Evolutionary conservation across 2,888 invertebrate genomes (phyloP).

Genomic region (Stegana nigrithorax): DNA sequence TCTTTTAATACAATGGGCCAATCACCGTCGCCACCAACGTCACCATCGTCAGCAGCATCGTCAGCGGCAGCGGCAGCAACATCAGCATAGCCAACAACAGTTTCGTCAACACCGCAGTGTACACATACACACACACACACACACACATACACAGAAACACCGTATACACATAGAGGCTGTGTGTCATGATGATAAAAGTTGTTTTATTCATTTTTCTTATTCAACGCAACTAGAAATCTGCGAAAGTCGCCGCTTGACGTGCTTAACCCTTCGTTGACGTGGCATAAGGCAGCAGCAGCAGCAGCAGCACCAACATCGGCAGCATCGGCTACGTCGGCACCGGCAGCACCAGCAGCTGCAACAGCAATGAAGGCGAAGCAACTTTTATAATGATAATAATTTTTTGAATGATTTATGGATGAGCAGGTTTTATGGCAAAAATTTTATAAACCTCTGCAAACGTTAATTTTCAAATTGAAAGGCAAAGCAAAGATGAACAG

Average conservation of each 20-base stretch:
- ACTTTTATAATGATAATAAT: constrained; percentile 60
- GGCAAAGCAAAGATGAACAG: neutral
- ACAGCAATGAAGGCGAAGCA: constrained; percentile 51
- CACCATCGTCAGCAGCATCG: neutral
- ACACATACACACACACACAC: too few species aligned
- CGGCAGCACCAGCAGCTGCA: neutral
- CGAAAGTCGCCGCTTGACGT: constrained; percentile 41
- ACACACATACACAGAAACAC: too few species aligned
- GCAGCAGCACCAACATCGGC: neutral
- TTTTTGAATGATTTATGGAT: constrained; percentile 59
- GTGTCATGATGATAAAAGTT: constrained; percentile 16
- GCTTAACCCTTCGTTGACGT: constrained; percentile 47
- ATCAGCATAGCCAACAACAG: too few species aligned
- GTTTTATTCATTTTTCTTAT: constrained; percentile 16
- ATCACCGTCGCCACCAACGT: neutral
- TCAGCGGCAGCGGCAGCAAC: neutral
- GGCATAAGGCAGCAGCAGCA: constrained; percentile 1
- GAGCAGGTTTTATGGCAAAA: constrained; percentile 53
- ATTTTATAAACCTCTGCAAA: constrained; percentile 50
- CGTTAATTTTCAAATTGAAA: constrained; percentile 45
- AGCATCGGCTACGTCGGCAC: neutral
- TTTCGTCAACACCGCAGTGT: too few species aligned
- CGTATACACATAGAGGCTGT: too few species aligned
- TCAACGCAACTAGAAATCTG: constrained; percentile 16
- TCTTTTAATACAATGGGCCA: neutral